Base-by-base conservation (phyloP, 1,140 invertebrate species). In the Drosophila bipectinata region DNA sequence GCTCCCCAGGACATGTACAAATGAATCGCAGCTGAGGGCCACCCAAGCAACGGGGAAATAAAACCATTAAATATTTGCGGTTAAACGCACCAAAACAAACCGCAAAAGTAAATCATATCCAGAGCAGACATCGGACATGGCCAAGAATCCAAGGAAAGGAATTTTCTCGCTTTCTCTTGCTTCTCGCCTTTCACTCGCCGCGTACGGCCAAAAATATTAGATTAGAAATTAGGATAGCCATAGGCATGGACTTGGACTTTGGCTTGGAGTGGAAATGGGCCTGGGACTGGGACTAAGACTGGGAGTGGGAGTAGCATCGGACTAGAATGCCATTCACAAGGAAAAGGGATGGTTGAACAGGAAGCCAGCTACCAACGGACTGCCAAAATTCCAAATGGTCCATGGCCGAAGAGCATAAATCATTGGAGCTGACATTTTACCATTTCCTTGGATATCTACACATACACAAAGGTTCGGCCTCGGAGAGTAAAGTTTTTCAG, bases 51-150 rank as follows among this genome's bases (percentile, higher is more conserved):
- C 47, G 67, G 67, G 55, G 54, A 89, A 88, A 83, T 88, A 88
- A 88, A 88, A 88, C 83, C 84, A 88, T 89, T 89, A 88, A 88
- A 88, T 88, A 88, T 88, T 88, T 88, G 83, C 83, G 83, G 83
- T 88, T 83, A 88, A 88, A 89, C 84, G 83, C 83, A 88, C 83
- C 84, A 88, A 83, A 88, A 83, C 66, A 88, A 89, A 88, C 83
- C 79, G 59, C 84, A 89, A 83, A 89, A 88, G 83, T 88, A 88
- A 88, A 88, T 88, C 84, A 88, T 88, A 88, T 69, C 76, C 64
- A 72, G 64, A 83, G 61, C 74, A 85, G 81, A 68, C 80, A 79
- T 75, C 60, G 76, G 72, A 73, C 84, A 79, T 79, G 76, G 61
- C 58, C 58, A 72, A 67, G 80, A 64, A 84, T 85, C 53, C 47